Evolutionary conservation across 2,797 vertebrate species (phyloP).

Genomic region (Coregonus sp.): DNA sequence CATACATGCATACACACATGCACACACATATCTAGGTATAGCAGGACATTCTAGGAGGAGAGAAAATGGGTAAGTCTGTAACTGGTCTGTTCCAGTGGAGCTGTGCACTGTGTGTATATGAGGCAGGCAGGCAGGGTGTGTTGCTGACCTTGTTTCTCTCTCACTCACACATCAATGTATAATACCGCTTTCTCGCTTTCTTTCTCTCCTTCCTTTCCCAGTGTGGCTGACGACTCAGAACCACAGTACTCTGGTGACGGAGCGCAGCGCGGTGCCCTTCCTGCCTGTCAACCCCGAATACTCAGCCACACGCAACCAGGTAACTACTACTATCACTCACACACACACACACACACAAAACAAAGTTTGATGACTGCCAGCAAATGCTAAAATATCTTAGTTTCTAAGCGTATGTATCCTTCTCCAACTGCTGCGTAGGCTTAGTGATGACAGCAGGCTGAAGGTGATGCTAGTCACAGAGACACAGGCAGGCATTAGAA

Average conservation of each 20-base stretch:
- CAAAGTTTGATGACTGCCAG: background rate
- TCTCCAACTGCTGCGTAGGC: too few relatives aligned
- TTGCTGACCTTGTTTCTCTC: constrained; percentile 26
- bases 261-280: constrained; percentile 95
- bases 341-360: background rate
- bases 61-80: background rate
- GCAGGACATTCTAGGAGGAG: constrained; percentile 15
- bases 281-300: constrained; percentile 96
- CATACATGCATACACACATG: background rate
- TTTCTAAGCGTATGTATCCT: too few relatives aligned
- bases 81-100: background rate
- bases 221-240: constrained; percentile 99
- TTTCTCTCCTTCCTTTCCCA: constrained; percentile 54
- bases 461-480: too few relatives aligned
- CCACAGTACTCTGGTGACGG: constrained; percentile 96
- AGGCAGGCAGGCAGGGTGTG: constrained; percentile 39
- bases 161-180: constrained; percentile 5
- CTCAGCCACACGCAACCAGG: constrained; percentile 97
- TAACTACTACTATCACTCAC: constrained; percentile 56
- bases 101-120: constrained; percentile 19
- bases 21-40: background rate
- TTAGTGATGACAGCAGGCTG: too few relatives aligned
- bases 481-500: too few relatives aligned
- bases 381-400: too few relatives aligned
- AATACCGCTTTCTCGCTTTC: background rate